A percentile compares a stretch with the other conserved stretches of the same genome.
Evolutionary conservation across 2,113 vertebrate species (phyloP).

Genomic region (Galeopterus variegatus): DNA sequence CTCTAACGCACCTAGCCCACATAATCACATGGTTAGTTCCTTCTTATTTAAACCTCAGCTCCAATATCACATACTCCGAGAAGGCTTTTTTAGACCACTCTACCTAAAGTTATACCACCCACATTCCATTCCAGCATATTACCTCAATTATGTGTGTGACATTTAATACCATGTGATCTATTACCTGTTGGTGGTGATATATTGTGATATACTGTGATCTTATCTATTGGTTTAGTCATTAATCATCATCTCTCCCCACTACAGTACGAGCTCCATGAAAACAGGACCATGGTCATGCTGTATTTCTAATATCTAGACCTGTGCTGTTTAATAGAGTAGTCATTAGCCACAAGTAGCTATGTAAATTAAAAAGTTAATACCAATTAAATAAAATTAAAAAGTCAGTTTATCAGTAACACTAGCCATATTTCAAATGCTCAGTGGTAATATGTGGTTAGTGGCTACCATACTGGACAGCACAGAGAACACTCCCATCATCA

Average conservation of each 20-base stretch:
- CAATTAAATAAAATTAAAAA: slow-evolving; percentile 3
- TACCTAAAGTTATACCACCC: neutral
- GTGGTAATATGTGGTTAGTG: neutral
- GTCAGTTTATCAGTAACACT: neutral
- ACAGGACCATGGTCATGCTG: neutral
- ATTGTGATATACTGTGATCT: neutral
- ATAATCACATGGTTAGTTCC: neutral
- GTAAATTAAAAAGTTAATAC: slow-evolving; percentile 16
- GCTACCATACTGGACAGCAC: neutral
- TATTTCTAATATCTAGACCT: neutral
- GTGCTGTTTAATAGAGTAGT: neutral
- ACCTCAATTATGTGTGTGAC: neutral
- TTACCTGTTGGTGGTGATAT: too few relatives aligned
- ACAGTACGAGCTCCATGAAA: neutral
- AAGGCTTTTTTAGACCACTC: neutral
- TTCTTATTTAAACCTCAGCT: slow-evolving; percentile 5
- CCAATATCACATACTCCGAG: neutral
- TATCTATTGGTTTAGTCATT: neutral
- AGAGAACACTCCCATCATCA: neutral
- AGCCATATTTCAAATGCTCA: neutral
- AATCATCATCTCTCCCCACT: neutral
- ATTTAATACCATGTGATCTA: neutral
- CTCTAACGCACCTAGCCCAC: neutral
- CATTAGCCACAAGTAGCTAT: neutral
- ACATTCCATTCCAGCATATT: neutral